Evolutionary conservation across 2,797 vertebrate species (phyloP).

Genomic region (Glyptemys insculpta): DNA sequence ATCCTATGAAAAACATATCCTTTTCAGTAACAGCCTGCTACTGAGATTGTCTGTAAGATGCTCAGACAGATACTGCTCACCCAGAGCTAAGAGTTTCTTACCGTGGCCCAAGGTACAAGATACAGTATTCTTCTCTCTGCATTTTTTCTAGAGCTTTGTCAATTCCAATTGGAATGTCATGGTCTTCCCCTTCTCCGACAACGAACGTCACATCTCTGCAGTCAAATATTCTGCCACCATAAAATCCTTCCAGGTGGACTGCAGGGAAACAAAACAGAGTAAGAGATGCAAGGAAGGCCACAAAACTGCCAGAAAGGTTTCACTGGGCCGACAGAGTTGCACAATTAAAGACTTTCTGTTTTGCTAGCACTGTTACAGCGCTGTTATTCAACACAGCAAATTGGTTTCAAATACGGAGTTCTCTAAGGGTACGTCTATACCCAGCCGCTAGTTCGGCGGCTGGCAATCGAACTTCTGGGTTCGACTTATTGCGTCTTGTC

Average conservation of each 20-base stretch:
- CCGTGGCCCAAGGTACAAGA: slow-evolving; percentile 91
- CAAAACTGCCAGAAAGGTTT: background rate
- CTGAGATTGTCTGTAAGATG: background rate
- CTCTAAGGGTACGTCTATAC: too few species aligned
- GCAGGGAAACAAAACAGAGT: slow-evolving; percentile 8
- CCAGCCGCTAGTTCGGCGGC: too few species aligned
- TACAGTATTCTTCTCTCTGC: slow-evolving; percentile 93
- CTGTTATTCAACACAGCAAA: background rate
- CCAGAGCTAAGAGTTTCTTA: slow-evolving; percentile 71
- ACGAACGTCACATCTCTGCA: slow-evolving; percentile 90
- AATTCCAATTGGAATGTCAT: slow-evolving; percentile 92
- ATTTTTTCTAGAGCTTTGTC: slow-evolving; percentile 97
- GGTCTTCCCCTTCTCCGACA: slow-evolving; percentile 93
- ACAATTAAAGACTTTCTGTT: background rate
- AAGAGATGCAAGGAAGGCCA: background rate
- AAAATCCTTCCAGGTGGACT: slow-evolving; percentile 94
- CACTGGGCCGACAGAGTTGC: background rate
- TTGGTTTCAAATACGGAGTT: background rate
- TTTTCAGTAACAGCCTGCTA: background rate
- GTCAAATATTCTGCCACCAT: slow-evolving; percentile 87
- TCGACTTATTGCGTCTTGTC: too few species aligned
- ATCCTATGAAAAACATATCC: background rate
- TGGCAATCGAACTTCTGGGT: too few species aligned
- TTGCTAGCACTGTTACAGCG: background rate
- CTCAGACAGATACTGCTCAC: background rate